Evolutionary conservation across 2,888 invertebrate genomes (phyloP).

Genomic region (Phrixothrix hirtus): DNA sequence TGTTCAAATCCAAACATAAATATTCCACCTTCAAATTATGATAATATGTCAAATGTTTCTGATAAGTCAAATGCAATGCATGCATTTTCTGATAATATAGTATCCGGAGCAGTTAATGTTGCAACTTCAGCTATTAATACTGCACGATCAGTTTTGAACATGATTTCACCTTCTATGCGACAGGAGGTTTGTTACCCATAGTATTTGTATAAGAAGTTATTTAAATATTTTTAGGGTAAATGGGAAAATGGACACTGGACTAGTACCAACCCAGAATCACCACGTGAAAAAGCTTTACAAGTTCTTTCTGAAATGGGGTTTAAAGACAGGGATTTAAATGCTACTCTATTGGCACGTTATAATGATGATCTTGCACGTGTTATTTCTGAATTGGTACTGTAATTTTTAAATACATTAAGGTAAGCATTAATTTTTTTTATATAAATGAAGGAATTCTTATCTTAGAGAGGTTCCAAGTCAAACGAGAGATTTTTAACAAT

Average conservation of each 20-base stretch:
- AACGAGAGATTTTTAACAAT: too few species aligned
- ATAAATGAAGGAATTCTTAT: neutral
- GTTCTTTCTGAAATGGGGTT: constrained; percentile 57
- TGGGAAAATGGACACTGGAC: constrained; percentile 52
- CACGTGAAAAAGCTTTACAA: constrained; percentile 47
- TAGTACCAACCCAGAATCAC: constrained; percentile 41
- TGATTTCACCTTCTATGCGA: constrained; percentile 48
- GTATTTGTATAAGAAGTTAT: too few species aligned
- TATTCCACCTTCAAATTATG: neutral
- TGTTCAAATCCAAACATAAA: too few species aligned
- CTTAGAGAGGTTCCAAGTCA: too few species aligned
- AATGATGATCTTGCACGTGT: constrained; percentile 54
- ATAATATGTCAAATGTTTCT: neutral
- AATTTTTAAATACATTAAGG: constrained; percentile 1
- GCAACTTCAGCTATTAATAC: constrained; percentile 56
- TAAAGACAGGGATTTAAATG: constrained; percentile 52
- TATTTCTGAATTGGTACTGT: constrained; percentile 50
- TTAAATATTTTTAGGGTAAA: constrained; percentile 33
- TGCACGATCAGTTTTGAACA: constrained; percentile 54
- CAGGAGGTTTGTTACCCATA: too few species aligned
- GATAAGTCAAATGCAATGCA: constrained; percentile 39
- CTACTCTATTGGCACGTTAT: constrained; percentile 52
- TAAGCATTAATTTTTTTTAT: neutral
- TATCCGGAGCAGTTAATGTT: constrained; percentile 55
- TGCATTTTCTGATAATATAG: constrained; percentile 53